phyloP scores from a whole-genome alignment of 2,113 vertebrate genomes.

The Hystrix cristata region DNA sequence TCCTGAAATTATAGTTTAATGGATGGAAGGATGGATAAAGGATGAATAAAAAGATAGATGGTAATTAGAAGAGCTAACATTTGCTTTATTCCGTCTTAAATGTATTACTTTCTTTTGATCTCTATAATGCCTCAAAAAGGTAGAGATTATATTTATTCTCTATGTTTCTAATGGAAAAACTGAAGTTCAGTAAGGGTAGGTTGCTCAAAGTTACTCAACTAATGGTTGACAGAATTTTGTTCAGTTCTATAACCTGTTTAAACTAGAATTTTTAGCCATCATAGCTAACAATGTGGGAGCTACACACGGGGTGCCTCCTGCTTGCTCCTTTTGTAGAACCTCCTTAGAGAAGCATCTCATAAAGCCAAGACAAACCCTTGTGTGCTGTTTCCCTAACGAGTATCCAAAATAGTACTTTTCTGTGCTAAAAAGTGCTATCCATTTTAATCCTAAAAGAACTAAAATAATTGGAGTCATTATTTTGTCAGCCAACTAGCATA shows the following conservation, averaged over 20 bases:
- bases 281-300: background rate
- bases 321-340: background rate
- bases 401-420: background rate
- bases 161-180: constrained; percentile 28
- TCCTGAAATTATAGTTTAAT: background rate
- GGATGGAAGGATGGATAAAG: background rate
- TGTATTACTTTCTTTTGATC: background rate
- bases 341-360: background rate
- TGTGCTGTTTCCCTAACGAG: constrained; percentile 9
- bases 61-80: background rate
- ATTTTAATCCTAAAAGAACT: constrained; percentile 55
- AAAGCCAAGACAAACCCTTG: background rate
- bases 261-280: background rate
- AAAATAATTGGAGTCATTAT: constrained; percentile 17
- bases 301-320: background rate
- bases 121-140: background rate
- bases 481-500: constrained; percentile 40
- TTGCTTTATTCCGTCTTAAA: background rate
- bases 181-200: background rate
- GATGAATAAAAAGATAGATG: background rate
- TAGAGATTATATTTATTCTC: background rate
- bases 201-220: background rate
- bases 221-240: constrained; percentile 33
- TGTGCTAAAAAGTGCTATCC: constrained; percentile 11
- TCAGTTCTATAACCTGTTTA: constrained; percentile 17